These are phyloP conservation scores for Dasyprocta punctata DNA, from an alignment of 2,113 vertebrate genomes.

Conservation along the genomic window DNA sequence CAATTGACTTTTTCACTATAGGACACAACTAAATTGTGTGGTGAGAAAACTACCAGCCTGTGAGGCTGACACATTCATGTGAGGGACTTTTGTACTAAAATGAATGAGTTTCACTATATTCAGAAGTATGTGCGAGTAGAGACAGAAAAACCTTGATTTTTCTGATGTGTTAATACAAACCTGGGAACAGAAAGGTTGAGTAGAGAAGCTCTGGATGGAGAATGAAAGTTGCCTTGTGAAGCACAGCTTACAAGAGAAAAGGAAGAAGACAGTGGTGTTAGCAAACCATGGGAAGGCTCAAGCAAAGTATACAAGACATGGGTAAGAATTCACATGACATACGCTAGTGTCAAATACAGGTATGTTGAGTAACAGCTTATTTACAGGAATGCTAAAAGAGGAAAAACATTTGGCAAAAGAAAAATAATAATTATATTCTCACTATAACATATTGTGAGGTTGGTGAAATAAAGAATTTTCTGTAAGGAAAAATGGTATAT, in stretches of 20 bases:
- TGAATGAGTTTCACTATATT: not conserved
- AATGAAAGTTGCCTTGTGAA: not conserved
- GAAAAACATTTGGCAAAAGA: not conserved
- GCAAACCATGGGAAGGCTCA: not conserved
- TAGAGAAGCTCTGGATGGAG: not conserved
- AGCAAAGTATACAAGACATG: not conserved
- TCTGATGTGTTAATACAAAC: not conserved
- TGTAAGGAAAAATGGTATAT: not conserved
- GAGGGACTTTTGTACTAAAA: not conserved
- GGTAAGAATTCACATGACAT: not conserved
- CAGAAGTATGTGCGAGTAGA: not conserved
- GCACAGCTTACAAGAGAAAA: not conserved
- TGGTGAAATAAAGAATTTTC: constrained; percentile 10
- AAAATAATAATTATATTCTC: not conserved
- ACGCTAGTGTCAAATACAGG: not conserved
- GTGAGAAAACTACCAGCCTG: not conserved
- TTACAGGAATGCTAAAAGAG: not conserved
- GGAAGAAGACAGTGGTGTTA: not conserved
- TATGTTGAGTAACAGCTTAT: not conserved
- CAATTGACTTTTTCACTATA: not conserved
- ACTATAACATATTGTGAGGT: not conserved
- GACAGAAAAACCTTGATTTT: not conserved
- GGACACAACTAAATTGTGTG: not conserved
- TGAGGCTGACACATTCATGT: not conserved
- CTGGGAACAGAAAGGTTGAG: not conserved